phyloP scores from a whole-genome alignment of 2,888 invertebrate genomes.

The Scaptomyza caliginosa region DNA sequence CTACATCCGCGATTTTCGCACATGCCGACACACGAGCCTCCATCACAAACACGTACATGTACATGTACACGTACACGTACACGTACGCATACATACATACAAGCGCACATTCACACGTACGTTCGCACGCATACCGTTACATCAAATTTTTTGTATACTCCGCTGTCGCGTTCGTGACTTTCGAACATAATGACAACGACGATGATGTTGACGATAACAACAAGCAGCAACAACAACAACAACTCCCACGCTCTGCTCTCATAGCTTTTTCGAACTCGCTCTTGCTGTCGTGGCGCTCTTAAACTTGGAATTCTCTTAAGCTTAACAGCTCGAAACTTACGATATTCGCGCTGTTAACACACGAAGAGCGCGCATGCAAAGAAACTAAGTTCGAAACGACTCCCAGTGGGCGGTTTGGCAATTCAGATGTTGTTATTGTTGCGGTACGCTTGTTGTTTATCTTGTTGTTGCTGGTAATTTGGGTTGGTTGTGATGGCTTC shows the following conservation, averaged over 20 bases:
- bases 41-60: constrained; percentile 2
- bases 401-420: constrained; percentile 10
- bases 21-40: constrained; percentile 34
- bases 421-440: constrained; percentile 38
- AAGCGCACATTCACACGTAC: neutral
- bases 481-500: neutral
- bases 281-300: constrained; percentile 27
- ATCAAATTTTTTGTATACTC: constrained; percentile 12
- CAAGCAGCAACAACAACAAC: constrained; percentile 26
- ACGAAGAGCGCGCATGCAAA: constrained; percentile 9
- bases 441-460: constrained; percentile 43
- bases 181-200: constrained; percentile 49
- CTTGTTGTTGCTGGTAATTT: constrained; percentile 32
- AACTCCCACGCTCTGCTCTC: constrained; percentile 23
- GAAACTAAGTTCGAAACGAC: constrained; percentile 42
- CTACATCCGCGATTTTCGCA: constrained; percentile 74
- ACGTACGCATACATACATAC: neutral
- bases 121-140: neutral
- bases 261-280: constrained; percentile 65
- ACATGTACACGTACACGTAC: constrained; percentile 2
- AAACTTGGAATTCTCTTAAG: constrained; percentile 66
- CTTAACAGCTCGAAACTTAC: constrained; percentile 41
- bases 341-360: constrained; percentile 64
- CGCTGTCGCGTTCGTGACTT: constrained; percentile 55
- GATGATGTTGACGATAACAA: constrained; percentile 34